Evolutionary conservation across 2,888 invertebrate species (phyloP), one percentile per base, ranked within the genome.

Genomic region (Tipula helvola): DNA sequence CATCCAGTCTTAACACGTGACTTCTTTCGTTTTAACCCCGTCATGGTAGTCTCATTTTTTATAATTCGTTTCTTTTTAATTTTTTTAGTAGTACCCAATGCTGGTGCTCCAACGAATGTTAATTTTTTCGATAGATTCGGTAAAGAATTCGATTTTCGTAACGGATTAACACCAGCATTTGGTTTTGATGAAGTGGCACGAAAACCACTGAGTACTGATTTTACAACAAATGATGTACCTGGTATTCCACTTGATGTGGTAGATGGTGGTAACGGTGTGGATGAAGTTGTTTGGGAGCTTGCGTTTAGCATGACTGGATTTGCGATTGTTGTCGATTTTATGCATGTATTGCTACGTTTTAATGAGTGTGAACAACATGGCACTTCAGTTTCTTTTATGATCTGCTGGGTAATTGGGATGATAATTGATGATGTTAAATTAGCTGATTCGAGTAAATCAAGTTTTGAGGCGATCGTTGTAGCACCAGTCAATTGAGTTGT

Each of bases 61-160:
- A 86, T 18, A 86, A 86, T 52, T 7, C 86, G 86, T 86, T 86
- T 86, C 16, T 86, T 86, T 86, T 86, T 86, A 41, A 86, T 41
- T 47, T 86, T 86, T 83, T 83, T 83, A 12, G 36, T 36, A 5
- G 83, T 36, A 83, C 12, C 83, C 83, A 83, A 36, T 83, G 83
- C 36, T 36, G 83, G 36, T 36, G 36, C 83, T 5, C 83, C 83
- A 13, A 36, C 83, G 12, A 36, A 36, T n/a, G 47, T 47, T 28
- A 36, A 36, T 85, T 44, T 39, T 85, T 85, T 86, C 7, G 86
- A 86, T 41, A 83, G 10, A 83, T 36, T 83, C 5, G 83, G 83
- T 36, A 83, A 36, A 5, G 83, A 83, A 83, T 83, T 83, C 12
- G 36, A 83, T 83, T 83, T 83, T 13, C 83, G 83, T 83, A 83